Percentiles rank a stretch among this genome's conserved stretches.
Conservation (phyloP, 2,113 vertebrate species). For the Philantomba maxwellii region DNA sequence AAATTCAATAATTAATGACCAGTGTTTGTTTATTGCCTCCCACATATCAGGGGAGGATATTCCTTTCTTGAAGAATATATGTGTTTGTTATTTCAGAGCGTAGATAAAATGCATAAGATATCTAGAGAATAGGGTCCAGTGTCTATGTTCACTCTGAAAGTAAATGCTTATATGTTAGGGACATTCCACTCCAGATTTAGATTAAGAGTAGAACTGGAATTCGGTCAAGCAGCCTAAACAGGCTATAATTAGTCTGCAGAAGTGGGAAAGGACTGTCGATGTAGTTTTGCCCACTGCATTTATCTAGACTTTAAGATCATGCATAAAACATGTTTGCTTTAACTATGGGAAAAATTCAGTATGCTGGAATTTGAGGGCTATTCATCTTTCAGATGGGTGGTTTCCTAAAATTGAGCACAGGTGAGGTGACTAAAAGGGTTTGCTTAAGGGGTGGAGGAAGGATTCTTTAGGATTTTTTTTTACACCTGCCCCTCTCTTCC, state of each 20-base stretch:
- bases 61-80: neutral
- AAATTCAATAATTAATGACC: neutral
- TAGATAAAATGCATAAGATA: neutral
- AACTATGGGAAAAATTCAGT: constrained; percentile 12
- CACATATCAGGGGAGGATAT: neutral
- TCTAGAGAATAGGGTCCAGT: neutral
- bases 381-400: neutral
- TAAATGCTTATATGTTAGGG: neutral
- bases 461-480: neutral
- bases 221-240: neutral
- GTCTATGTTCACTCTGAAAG: neutral
- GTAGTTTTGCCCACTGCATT: neutral
- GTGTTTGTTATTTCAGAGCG: neutral
- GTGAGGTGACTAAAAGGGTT: neutral
- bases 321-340: constrained; percentile 37
- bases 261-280: neutral
- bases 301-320: constrained; percentile 22
- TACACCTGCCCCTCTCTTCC: neutral
- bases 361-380: constrained; percentile 3
- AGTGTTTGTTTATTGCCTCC: neutral
- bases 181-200: neutral
- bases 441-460: neutral
- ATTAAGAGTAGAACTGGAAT: neutral
- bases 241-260: constrained; percentile 28
- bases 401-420: neutral